phyloP scores from a whole-genome alignment of 2,888 invertebrate genomes.

The Orthonevra nobilis region DNA sequence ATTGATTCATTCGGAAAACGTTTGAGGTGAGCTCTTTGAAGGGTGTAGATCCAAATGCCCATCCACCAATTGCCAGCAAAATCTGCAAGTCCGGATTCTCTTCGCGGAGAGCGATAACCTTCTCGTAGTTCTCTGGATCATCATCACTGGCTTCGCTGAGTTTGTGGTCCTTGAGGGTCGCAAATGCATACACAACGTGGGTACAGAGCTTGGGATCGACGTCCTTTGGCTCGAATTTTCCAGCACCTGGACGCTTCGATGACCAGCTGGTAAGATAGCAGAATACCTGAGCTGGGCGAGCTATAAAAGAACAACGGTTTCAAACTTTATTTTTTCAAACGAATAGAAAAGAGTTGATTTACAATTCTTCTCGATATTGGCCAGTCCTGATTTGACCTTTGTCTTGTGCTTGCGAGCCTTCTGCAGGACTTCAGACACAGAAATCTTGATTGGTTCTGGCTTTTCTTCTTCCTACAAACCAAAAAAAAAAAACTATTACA shows the following conservation, averaged over 20 bases:
- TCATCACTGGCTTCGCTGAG: constrained; percentile 89
- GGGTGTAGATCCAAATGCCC: constrained; percentile 97
- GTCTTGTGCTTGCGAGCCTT: constrained; percentile 85
- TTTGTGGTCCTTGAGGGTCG: constrained; percentile 92
- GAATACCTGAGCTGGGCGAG: constrained; percentile 91
- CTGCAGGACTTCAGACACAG: constrained; percentile 86
- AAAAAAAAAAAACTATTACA: not conserved
- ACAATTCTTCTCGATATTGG: constrained; percentile 84
- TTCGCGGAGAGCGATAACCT: constrained; percentile 91
- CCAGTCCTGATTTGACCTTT: constrained; percentile 82
- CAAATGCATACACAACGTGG: constrained; percentile 97
- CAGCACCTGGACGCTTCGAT: constrained; percentile 92
- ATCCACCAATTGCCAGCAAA: constrained; percentile 94
- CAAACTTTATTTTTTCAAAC: not conserved
- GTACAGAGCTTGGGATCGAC: constrained; percentile 95
- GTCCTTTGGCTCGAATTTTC: constrained; percentile 93
- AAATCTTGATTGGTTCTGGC: constrained; percentile 88
- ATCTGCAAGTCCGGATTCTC: constrained; percentile 94
- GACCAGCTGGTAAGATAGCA: constrained; percentile 99
- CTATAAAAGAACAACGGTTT: constrained; percentile 81
- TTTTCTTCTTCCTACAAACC: constrained; percentile 84
- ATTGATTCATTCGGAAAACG: constrained; percentile 96
- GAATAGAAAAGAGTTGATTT: constrained; percentile 80
- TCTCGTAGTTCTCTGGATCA: constrained; percentile 92
- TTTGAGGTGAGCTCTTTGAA: constrained; percentile 95